Evolutionary conservation across 2,113 vertebrate species (phyloP).

Genomic region (Nyctereutes procyonoides): DNA sequence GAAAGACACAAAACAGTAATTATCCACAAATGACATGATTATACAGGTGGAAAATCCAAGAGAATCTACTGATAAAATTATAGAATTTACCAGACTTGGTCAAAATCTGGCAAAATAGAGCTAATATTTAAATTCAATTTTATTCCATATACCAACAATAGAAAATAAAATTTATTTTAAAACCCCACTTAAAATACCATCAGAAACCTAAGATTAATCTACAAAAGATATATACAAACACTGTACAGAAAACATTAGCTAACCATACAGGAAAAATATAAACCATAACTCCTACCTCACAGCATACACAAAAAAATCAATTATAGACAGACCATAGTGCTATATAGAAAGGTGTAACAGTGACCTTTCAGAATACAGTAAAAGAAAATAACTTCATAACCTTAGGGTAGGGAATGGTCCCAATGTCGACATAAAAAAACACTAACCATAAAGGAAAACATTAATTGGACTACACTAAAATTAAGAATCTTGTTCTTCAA

Average conservation of each 20-base stretch:
- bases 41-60: not conserved
- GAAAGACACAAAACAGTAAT: constrained; percentile 32
- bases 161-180: not conserved
- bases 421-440: not conserved
- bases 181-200: not conserved
- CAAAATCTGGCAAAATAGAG: constrained; percentile 43
- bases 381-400: not conserved
- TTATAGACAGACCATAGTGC: not conserved
- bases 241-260: not conserved
- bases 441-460: not conserved
- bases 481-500: not conserved
- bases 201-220: not conserved
- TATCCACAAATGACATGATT: not conserved
- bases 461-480: not conserved
- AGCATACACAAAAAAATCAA: not conserved
- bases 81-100: not conserved
- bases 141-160: not conserved
- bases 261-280: not conserved
- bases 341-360: not conserved
- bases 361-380: not conserved
- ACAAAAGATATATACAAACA: not conserved
- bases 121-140: not conserved
- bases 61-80: not conserved
- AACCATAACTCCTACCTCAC: not conserved
- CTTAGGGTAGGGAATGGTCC: not conserved